phyloP scores from a whole-genome alignment of 2,797 vertebrate genomes.

The Cynopterus sphinx region DNA sequence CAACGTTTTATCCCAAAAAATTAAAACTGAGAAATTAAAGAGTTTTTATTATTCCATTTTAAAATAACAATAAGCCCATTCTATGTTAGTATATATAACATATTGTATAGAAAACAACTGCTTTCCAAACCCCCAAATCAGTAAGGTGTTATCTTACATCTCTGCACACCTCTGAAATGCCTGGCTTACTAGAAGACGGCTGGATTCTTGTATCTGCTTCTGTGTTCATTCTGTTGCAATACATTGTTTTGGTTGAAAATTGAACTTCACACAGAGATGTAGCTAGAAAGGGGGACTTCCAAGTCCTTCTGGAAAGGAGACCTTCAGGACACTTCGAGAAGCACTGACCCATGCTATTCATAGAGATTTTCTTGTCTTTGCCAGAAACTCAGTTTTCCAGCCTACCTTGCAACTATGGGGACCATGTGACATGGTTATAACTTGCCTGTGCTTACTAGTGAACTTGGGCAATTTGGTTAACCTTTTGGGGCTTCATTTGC shows the following conservation, averaged over 20 bases:
- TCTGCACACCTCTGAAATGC: neutral
- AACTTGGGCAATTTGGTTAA: neutral
- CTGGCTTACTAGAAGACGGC: neutral
- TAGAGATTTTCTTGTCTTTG: neutral
- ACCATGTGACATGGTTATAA: neutral
- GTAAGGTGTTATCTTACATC: neutral
- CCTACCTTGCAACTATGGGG: neutral
- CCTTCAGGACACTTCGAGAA: neutral
- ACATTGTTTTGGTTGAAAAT: neutral
- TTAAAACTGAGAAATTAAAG: neutral
- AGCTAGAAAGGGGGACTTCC: neutral
- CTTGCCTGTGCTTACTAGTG: neutral
- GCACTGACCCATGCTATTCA: neutral
- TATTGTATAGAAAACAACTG: neutral
- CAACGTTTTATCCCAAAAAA: neutral
- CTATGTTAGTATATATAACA: neutral
- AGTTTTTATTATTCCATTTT: neutral
- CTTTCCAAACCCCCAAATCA: conserved; percentile 15
- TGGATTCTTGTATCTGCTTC: neutral
- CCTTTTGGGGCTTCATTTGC: neutral
- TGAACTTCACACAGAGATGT: neutral
- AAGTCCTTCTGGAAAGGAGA: neutral
- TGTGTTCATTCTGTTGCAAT: neutral
- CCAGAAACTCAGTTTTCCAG: neutral
- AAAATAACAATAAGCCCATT: neutral